These are phyloP conservation scores for Xylota sylvarum DNA, from an alignment of 2,888 invertebrate genomes.

Conservation along the genomic window DNA sequence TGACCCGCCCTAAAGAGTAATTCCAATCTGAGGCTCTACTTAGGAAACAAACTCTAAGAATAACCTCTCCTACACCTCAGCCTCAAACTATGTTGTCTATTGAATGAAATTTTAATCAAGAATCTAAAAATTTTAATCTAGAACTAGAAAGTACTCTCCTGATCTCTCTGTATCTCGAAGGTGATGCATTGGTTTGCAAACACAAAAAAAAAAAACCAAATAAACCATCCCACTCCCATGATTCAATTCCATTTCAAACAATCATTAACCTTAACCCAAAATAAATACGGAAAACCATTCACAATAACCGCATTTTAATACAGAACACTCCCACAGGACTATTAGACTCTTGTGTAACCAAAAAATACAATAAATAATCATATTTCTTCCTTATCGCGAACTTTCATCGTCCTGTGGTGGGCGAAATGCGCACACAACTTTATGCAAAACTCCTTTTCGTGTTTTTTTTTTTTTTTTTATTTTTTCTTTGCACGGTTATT, in stretches of 20 bases:
- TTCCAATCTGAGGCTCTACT: too few relatives aligned
- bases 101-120: too few relatives aligned
- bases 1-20: too few relatives aligned
- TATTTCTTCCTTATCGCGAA: slow-evolving; percentile 68
- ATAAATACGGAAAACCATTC: background rate
- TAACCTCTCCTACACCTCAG: too few relatives aligned
- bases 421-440: background rate
- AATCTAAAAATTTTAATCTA: too few relatives aligned
- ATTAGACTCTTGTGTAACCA: background rate
- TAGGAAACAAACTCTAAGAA: too few relatives aligned
- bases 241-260: background rate
- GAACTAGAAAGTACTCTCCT: too few relatives aligned
- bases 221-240: too few relatives aligned
- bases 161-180: too few relatives aligned
- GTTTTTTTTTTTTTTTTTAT: background rate
- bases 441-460: slow-evolving; percentile 59
- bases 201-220: too few relatives aligned
- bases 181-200: too few relatives aligned
- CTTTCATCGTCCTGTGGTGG: background rate
- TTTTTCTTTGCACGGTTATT: slow-evolving; percentile 11
- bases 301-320: background rate
- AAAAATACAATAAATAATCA: slow-evolving; percentile 55
- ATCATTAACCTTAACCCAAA: slow-evolving; percentile 17
- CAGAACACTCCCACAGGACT: slow-evolving; percentile 16
- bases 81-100: too few relatives aligned